These are phyloP conservation scores for Penaeus japonicus DNA, from an alignment of 1,140 invertebrate species.

Conservation along the genomic window DNA sequence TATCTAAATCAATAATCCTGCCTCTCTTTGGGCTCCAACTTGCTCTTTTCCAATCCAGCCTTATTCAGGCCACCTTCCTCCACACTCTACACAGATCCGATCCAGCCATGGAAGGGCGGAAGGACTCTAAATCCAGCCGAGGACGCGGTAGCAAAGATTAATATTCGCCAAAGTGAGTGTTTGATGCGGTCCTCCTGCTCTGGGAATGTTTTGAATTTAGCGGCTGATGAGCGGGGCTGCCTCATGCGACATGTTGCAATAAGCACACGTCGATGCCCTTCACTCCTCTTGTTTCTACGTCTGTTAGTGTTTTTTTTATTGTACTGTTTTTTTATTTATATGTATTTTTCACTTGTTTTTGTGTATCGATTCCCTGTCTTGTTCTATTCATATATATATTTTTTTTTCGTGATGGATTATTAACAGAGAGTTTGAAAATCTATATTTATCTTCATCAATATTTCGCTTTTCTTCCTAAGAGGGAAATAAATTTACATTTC, in stretches of 20 bases:
- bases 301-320: background rate
- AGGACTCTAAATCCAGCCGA: background rate
- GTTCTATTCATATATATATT: no score
- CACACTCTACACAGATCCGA: no score
- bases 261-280: background rate
- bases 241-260: background rate
- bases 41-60: no score
- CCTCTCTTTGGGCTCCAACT: background rate
- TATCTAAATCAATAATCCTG: background rate
- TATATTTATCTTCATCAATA: no score
- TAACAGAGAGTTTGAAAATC: no score
- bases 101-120: background rate
- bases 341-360: background rate
- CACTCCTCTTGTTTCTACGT: background rate
- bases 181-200: background rate
- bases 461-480: no score
- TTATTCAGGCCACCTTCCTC: no score
- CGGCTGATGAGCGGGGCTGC: conserved; percentile 17
- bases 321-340: background rate
- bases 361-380: no score
- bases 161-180: background rate
- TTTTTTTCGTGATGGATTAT: no score
- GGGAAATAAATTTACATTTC: no score
- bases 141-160: conserved; percentile 2
- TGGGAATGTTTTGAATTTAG: conserved; percentile 47